phyloP scores from a whole-genome alignment of 2,888 invertebrate genomes.

The Blastobasis lacticolella region DNA sequence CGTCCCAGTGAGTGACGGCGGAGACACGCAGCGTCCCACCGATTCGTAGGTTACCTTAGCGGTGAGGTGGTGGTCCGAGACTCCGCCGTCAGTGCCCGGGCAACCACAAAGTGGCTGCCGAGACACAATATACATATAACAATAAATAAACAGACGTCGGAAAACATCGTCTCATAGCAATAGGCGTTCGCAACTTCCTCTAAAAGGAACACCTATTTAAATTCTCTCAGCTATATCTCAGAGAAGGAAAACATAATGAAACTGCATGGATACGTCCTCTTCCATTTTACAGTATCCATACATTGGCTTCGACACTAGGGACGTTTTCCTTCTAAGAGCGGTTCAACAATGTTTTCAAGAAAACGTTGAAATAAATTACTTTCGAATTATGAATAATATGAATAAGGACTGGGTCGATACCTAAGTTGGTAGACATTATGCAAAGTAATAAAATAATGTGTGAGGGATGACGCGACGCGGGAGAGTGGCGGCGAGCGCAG shows the following conservation, averaged over 20 bases:
- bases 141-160: slow-evolving; percentile 42
- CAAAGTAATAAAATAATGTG: background rate
- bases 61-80: slow-evolving; percentile 26
- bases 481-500: slow-evolving; percentile 36
- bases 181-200: slow-evolving; percentile 66
- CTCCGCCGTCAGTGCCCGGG: slow-evolving; percentile 38
- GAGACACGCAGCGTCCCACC: slow-evolving; percentile 29
- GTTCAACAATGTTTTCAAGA: slow-evolving; percentile 48
- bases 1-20: slow-evolving; percentile 48
- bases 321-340: slow-evolving; percentile 57
- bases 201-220: slow-evolving; percentile 49
- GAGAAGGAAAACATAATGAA: slow-evolving; percentile 56
- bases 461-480: slow-evolving; percentile 5
- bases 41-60: slow-evolving; percentile 12
- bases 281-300: slow-evolving; percentile 44
- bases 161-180: slow-evolving; percentile 52
- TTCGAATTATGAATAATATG: slow-evolving; percentile 5
- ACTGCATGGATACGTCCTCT: slow-evolving; percentile 56
- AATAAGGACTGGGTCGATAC: slow-evolving; percentile 10
- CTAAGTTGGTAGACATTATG: slow-evolving; percentile 1
- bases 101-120: slow-evolving; percentile 47
- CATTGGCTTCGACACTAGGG: slow-evolving; percentile 35
- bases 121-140: slow-evolving; percentile 35
- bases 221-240: slow-evolving; percentile 33
- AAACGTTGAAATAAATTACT: slow-evolving; percentile 1